Conservation (phyloP, 92 coral and sea anemone species). For the Isaurus tuberculatus region DNA sequence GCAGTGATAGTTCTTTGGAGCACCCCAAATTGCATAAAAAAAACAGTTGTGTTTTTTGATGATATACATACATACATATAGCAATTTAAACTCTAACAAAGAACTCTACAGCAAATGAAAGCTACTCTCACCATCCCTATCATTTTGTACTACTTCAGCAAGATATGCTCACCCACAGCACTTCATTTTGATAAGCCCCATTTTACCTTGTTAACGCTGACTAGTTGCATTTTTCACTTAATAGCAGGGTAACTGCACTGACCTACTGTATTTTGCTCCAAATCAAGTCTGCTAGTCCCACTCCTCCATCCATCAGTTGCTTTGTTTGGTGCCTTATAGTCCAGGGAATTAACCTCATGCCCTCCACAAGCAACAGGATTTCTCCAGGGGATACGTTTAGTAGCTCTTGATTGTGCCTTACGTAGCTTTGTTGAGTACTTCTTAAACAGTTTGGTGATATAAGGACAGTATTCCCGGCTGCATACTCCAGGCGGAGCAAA, state of each 20-base stretch:
- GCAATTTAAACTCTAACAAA: too few relatives aligned
- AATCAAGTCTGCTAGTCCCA: background rate
- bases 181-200: too few relatives aligned
- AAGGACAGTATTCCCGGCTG: conserved; percentile 18
- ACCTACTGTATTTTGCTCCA: conserved; percentile 6
- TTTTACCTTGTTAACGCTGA: too few relatives aligned
- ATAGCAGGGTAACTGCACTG: background rate
- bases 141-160: too few relatives aligned
- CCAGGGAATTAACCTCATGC: conserved; percentile 1
- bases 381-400: conserved; percentile 29
- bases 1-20: too few relatives aligned
- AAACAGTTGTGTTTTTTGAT: too few relatives aligned
- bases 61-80: too few relatives aligned
- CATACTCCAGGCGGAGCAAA: conserved; percentile 34
- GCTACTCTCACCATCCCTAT: too few relatives aligned
- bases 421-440: conserved; percentile 17
- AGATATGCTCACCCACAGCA: too few relatives aligned
- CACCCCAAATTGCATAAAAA: too few relatives aligned
- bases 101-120: too few relatives aligned
- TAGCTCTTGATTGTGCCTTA: conserved; percentile 2
- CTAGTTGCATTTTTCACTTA: too few relatives aligned
- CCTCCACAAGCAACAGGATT: conserved; percentile 4
- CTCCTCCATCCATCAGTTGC: background rate
- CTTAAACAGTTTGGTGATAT: conserved; percentile 8
- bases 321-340: background rate